Evolutionary conservation across 2,888 invertebrate genomes (phyloP).

Genomic region (Drosophila picticornis): DNA sequence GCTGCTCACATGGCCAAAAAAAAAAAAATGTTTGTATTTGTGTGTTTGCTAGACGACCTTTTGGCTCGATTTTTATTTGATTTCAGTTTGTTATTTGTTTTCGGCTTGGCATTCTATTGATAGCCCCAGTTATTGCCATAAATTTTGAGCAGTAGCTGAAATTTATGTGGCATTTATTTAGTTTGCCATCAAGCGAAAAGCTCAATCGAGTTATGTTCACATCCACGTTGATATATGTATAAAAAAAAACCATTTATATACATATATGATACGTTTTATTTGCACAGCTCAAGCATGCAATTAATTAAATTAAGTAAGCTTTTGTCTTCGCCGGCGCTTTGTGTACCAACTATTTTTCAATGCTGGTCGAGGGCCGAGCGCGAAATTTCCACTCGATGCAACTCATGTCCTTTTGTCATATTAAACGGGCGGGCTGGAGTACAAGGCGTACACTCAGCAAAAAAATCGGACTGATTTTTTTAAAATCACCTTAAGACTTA

Average conservation of each 20-base stretch:
- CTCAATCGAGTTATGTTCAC: constrained; percentile 9
- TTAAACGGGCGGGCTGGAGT: constrained; percentile 15
- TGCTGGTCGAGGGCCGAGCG: constrained; percentile 8
- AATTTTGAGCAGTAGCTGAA: constrained; percentile 45
- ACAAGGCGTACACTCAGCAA: not conserved
- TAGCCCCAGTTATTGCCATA: constrained; percentile 53
- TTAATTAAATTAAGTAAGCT: constrained; percentile 58
- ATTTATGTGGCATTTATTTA: constrained; percentile 62
- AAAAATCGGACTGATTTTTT: not conserved
- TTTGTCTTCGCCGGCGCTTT: constrained; percentile 46
- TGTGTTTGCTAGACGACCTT: constrained; percentile 29
- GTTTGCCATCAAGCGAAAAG: constrained; percentile 41
- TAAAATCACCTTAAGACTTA: not conserved
- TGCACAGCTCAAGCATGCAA: constrained; percentile 37
- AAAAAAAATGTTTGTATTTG: not conserved
- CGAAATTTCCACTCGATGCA: not conserved
- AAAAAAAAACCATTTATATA: not conserved
- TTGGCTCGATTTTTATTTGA: constrained; percentile 54
- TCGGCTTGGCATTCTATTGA: constrained; percentile 33
- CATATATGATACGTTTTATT: constrained; percentile 27
- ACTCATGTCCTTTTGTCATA: constrained; percentile 48
- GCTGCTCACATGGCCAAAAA: constrained; percentile 32
- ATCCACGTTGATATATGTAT: not conserved
- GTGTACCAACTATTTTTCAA: constrained; percentile 46
- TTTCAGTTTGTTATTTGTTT: constrained; percentile 53